Percentiles rank a stretch among this genome's conserved stretches.
Conservation (phyloP, 2,888 invertebrate genomes). For the Drosophila borborema region DNA sequence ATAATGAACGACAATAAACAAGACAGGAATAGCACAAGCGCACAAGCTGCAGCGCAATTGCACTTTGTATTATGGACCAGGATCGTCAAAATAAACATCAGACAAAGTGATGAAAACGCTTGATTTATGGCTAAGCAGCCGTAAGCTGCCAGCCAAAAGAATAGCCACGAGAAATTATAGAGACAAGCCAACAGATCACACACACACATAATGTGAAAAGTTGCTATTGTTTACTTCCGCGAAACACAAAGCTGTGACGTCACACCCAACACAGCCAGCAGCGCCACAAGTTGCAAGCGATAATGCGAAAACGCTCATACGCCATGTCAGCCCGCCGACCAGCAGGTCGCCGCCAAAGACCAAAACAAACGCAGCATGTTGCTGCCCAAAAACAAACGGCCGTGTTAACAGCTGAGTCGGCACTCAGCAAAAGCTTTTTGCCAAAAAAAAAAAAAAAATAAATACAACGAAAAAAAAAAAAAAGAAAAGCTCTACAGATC, state of each 20-base stretch:
- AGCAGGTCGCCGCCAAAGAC: conserved; percentile 41
- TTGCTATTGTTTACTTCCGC: conserved; percentile 73
- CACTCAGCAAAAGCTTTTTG: conserved; percentile 51
- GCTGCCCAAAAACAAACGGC: conserved; percentile 36
- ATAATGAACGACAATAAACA: conserved; percentile 44
- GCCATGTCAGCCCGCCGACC: conserved; percentile 40
- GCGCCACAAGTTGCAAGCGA: conserved; percentile 26
- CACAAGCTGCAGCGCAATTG: conserved; percentile 67
- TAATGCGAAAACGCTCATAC: conserved; percentile 49
- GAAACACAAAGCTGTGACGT: conserved; percentile 76
- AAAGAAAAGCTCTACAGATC: conserved; percentile 54
- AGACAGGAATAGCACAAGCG: conserved; percentile 35
- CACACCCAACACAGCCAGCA: conserved; percentile 26
- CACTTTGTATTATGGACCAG: conserved; percentile 44
- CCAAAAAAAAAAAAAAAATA: conserved; percentile 29
- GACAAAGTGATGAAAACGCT: conserved; percentile 65
- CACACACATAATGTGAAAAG: conserved; percentile 33
- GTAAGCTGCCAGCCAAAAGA: conserved; percentile 23
- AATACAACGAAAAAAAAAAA: conserved; percentile 36
- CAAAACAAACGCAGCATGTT: conserved; percentile 73
- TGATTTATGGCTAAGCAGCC: conserved; percentile 71
- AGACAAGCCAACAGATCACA: conserved; percentile 3
- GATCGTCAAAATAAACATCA: conserved; percentile 50
- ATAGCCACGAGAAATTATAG: conserved; percentile 27
- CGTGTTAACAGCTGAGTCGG: conserved; percentile 66